Evolutionary conservation across 2,113 vertebrate genomes (phyloP), one percentile per base, ranked within the genome.

Genomic region (Addax nasomaculatus): DNA sequence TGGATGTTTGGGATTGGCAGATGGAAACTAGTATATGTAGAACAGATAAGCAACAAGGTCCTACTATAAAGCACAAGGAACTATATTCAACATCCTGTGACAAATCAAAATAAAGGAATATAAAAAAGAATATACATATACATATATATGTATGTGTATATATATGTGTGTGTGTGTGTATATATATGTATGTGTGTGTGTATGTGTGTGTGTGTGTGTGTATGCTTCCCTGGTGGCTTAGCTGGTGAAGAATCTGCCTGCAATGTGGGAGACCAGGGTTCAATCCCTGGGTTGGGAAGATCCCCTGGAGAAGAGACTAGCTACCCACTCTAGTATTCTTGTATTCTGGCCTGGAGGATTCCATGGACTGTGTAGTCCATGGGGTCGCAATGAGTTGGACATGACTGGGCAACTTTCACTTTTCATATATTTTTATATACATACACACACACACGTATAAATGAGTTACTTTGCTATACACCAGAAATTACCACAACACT

Each of bases 181-280:
- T 60, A 6, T 33, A 14, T 33, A 0, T n/a, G 0, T n/a, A n/a
- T n/a, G n/a, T n/a, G 1, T 67, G 0, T 67, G 16, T 19, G 16
- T 19, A 0, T 60, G 6, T 33, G 30, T 33, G 0, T n/a, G 4
- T 9, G 1, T 5, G 2, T 5, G 14, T 6, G 11, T 13, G 25
- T 6, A 0, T 2, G 6, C n/a, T 23, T 70, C 67, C 67, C n/a
- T 23, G n/a, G 67, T 70, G 19, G n/a, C n/a, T 70, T 70, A 70
- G 67, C n/a, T 70, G 10, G n/a, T 70, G 39, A 70, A 70, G 67
- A 70, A 39, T 70, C 19, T 39, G 19, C n/a, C 67, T 70, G 19
- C 67, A 23, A 12, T 39, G 67, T 70, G 10, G n/a, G 67, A 70
- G 67, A 70, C 67, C n/a, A 70, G n/a, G 67, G 10, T 70, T 39